Conservation (phyloP, 2,113 vertebrate genomes). For the Heterotilapia buettikoferi region DNA sequence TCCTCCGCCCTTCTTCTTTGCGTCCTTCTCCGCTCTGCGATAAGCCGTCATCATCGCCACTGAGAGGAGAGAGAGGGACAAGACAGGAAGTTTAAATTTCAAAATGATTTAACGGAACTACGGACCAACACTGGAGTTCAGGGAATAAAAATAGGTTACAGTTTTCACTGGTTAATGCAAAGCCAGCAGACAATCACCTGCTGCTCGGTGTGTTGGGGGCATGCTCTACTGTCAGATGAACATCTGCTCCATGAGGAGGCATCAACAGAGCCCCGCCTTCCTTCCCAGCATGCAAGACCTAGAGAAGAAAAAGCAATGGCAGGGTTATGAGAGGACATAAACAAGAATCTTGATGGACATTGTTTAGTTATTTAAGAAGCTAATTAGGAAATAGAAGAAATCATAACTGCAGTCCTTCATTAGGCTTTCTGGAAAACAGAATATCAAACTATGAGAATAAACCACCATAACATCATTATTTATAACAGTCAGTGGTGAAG, state of each 20-base stretch:
- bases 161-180: not conserved
- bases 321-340: not conserved
- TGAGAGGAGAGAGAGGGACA: slow-evolving; percentile 1
- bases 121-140: not conserved
- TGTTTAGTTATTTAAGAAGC: not conserved
- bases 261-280: slow-evolving; percentile 80
- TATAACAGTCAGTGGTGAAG: not conserved
- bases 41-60: slow-evolving; percentile 77
- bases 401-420: not conserved
- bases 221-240: slow-evolving; percentile 33
- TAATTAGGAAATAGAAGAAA: not conserved
- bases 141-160: not conserved
- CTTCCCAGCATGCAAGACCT: slow-evolving; percentile 82
- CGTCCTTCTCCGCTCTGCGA: slow-evolving; percentile 79
- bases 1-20: slow-evolving; percentile 74
- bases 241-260: slow-evolving; percentile 73
- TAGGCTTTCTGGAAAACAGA: not conserved
- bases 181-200: slow-evolving; percentile 17
- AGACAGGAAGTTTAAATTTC: not conserved
- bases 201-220: slow-evolving; percentile 40
- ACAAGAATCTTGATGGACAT: not conserved
- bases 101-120: not conserved
- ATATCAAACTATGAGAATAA: not conserved
- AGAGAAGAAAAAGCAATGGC: not conserved
- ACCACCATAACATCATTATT: not conserved